Base-by-base conservation (phyloP, 2,797 vertebrate species). In the Gephyroberyx darwinii region DNA sequence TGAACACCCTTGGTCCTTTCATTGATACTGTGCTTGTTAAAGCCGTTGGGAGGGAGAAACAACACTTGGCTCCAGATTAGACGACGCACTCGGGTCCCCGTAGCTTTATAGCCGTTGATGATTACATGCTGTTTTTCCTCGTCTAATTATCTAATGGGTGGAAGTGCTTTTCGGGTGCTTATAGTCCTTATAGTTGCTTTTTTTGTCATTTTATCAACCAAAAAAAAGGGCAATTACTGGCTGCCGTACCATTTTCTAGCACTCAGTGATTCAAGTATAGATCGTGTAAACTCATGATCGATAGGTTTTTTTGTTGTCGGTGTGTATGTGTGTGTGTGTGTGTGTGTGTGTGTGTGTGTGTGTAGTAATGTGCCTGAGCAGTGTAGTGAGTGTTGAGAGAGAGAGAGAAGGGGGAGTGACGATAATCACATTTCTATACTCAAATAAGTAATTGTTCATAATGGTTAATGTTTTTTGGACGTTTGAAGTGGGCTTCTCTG, bases 401-500 rank as follows among this genome's bases (percentile, higher is more conserved):
- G 52, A 35, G 43, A 59, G 8, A 61, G 56, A 72, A 65, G 22
- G 48, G 14, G 57, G 65, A 61, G n/a, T 43, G 7, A 45, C 55
- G 57, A 63, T 33, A 79, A 87, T 82, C 65, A 62, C 65, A 60
- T 88, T 74, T 76, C 70, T 68, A 75, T 76, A 80, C 77, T 80
- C 61, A 81, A 84, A 85, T 81, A 39, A 77, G 67, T 69, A 69
- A 79, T 86, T 78, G 81, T 79, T 81, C 82, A 77, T 77, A 84
- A 75, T 85, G 81, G 59, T 77, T 69, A 80, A 86, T 67, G 31
- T 39, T 39, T 8, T 39, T 39, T 39, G 8, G 37, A 39, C 8
- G 10, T 41, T 9, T 13, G 39, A 41, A 41, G 9, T 9, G 39
- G 53, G 7, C 72, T 72, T 69, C 14, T 61, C 55, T 63, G 45